A percentile compares a stretch with the other conserved stretches of the same genome.
phyloP scores from a whole-genome alignment of 1,140 invertebrate genomes.

The Lepidurus packardi region DNA sequence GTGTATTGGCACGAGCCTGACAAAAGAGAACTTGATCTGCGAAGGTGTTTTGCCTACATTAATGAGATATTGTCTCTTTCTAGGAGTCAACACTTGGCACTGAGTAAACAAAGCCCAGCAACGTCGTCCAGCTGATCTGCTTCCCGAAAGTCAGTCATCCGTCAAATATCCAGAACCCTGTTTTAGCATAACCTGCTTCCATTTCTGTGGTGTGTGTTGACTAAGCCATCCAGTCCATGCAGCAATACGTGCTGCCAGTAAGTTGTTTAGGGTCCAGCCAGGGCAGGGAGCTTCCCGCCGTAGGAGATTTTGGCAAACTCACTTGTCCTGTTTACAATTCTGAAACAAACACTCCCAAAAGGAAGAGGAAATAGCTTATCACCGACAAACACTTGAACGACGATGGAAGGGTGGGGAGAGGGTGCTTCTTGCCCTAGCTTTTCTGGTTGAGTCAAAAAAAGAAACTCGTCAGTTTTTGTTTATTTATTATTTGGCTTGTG shows the following conservation, averaged over 20 bases:
- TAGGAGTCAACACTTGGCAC: not conserved
- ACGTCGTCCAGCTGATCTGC: not conserved
- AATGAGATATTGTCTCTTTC: conserved; percentile 7
- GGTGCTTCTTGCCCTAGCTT: no score
- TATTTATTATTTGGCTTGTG: no score
- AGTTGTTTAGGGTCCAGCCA: not conserved
- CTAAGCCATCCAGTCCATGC: not conserved
- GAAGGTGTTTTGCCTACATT: not conserved
- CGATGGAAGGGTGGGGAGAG: no score
- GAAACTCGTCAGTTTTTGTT: no score
- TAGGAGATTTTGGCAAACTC: not conserved
- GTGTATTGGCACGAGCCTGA: not conserved
- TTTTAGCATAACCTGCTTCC: not conserved
- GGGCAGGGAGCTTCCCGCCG: not conserved
- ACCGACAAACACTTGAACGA: no score
- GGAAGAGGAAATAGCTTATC: not conserved
- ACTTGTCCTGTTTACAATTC: not conserved
- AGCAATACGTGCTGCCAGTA: not conserved
- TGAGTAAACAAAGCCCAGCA: not conserved
- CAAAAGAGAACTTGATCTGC: not conserved
- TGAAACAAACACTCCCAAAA: not conserved
- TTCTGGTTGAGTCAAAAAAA: no score
- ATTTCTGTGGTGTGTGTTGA: not conserved
- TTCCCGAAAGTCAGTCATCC: no score
- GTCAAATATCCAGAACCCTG: not conserved